These are phyloP conservation scores for Antennarius maculatus DNA, from an alignment of 2,797 vertebrate species.

Conservation along the genomic window DNA sequence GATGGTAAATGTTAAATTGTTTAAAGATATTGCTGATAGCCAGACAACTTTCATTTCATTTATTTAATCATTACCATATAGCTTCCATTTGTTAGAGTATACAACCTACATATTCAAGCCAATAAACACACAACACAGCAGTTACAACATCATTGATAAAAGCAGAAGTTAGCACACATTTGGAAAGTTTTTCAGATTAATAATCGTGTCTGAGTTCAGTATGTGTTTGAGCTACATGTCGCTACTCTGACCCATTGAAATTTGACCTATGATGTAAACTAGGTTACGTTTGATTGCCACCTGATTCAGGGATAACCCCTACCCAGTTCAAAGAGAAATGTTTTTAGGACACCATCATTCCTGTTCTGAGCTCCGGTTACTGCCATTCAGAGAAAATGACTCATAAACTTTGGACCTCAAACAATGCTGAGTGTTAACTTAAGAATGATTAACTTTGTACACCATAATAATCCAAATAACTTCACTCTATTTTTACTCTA, in stretches of 20 bases:
- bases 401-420: conserved; percentile 12
- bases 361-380: conserved; percentile 22
- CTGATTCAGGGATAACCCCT: conserved; percentile 16
- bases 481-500: not conserved
- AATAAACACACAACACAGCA: no score
- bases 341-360: conserved; percentile 33
- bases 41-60: no score
- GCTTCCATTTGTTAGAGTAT: no score
- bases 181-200: no score
- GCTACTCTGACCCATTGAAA: not conserved
- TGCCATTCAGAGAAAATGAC: not conserved
- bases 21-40: conserved; percentile 30
- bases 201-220: no score
- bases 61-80: no score
- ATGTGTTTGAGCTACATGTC: conserved; percentile 9
- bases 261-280: conserved; percentile 13
- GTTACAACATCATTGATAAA: no score
- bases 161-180: no score
- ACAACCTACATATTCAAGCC: no score
- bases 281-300: conserved; percentile 31
- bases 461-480: conserved; percentile 1
- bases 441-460: conserved; percentile 41
- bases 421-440: conserved; percentile 16
- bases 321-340: not conserved
- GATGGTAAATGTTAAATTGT: conserved; percentile 52